Conservation (phyloP, 1,140 invertebrate species). For the Drepana arcuata region DNA sequence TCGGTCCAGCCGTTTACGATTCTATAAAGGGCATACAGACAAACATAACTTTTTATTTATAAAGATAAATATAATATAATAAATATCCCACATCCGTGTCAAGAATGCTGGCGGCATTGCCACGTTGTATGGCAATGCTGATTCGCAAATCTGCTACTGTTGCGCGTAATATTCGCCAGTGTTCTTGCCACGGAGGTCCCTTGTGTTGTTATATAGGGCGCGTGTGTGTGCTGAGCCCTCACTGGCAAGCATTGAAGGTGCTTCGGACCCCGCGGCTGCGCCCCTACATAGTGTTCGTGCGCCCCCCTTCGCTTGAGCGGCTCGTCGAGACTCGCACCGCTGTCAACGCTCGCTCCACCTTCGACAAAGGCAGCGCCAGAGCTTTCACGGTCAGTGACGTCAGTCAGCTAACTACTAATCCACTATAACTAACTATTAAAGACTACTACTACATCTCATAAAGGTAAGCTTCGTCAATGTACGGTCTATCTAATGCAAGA, state of each 20-base stretch:
- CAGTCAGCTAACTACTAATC: neutral
- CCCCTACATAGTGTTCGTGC: conserved; percentile 95
- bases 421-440: conserved; percentile 2
- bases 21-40: no score
- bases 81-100: no score
- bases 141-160: no score
- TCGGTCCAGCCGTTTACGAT: no score
- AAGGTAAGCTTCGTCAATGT: neutral
- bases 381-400: conserved; percentile 85
- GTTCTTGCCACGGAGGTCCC: no score
- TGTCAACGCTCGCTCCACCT: conserved; percentile 88
- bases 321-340: conserved; percentile 88
- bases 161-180: no score
- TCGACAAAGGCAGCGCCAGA: conserved; percentile 89
- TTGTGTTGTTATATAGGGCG: conserved; percentile 44
- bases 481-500: neutral
- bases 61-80: no score
- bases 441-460: neutral
- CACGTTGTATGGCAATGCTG: no score
- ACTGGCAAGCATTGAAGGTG: conserved; percentile 96
- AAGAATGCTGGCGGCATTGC: no score
- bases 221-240: conserved; percentile 95
- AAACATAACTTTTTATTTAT: no score
- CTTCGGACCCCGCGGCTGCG: conserved; percentile 91
- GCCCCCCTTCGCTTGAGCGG: conserved; percentile 89